A percentile compares a stretch with the other conserved stretches of the same genome.
Conservation (phyloP, 2,888 invertebrate genomes). For the Venusia cambrica region DNA sequence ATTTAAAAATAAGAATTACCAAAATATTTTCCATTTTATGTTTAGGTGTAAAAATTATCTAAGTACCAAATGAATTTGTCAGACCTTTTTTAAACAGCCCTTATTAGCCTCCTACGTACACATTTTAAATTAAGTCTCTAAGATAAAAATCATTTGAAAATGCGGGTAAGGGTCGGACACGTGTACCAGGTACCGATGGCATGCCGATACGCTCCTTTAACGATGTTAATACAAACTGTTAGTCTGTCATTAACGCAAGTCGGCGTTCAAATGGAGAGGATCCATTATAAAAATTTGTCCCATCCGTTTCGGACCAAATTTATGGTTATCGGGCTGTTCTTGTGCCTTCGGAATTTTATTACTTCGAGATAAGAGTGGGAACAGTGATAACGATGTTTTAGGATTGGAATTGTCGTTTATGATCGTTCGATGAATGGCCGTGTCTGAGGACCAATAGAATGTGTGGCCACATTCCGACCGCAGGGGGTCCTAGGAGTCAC, state of each 20-base stretch:
- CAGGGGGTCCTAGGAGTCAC: slow-evolving; percentile 20
- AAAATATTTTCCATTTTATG: too few relatives aligned
- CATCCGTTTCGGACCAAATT: slow-evolving; percentile 78
- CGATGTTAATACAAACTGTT: slow-evolving; percentile 81
- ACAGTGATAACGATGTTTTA: slow-evolving; percentile 77
- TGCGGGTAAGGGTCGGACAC: slow-evolving; percentile 46
- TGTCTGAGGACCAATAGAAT: slow-evolving; percentile 37
- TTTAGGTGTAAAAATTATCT: too few relatives aligned
- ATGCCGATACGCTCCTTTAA: slow-evolving; percentile 77
- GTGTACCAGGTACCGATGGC: slow-evolving; percentile 71
- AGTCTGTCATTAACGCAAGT: slow-evolving; percentile 77
- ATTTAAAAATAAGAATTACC: too few relatives aligned
- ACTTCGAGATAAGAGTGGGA: slow-evolving; percentile 74
- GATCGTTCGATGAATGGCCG: slow-evolving; percentile 55
- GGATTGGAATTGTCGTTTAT: slow-evolving; percentile 61
- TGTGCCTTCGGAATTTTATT: slow-evolving; percentile 73
- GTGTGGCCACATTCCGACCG: slow-evolving; percentile 28
- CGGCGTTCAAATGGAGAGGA: slow-evolving; percentile 71
- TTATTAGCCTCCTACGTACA: too few relatives aligned
- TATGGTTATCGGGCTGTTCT: slow-evolving; percentile 79
- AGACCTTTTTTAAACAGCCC: too few relatives aligned
- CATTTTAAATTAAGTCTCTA: slow-evolving; percentile 34
- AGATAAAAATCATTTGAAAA: slow-evolving; percentile 35
- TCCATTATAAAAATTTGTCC: slow-evolving; percentile 81
- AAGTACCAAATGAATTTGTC: too few relatives aligned